These are phyloP conservation scores for Oreotrochilus melanogaster DNA, from an alignment of 2,113 vertebrate genomes.

Conservation along the genomic window DNA sequence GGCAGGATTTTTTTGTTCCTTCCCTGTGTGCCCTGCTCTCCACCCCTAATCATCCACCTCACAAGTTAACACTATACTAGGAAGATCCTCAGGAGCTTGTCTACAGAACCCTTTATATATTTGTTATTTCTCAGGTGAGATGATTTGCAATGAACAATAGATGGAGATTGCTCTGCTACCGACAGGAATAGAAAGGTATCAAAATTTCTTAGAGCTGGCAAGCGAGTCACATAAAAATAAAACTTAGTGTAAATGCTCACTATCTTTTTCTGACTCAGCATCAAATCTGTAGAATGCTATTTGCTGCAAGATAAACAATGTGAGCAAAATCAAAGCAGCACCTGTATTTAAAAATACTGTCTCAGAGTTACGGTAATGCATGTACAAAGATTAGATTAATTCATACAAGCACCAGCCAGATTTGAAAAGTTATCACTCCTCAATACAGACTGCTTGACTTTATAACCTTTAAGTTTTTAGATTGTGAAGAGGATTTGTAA, in stretches of 20 bases:
- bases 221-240: neutral
- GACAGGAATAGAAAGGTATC: neutral
- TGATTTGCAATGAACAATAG: neutral
- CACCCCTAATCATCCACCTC: neutral
- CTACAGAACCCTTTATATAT: neutral
- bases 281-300: neutral
- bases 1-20: neutral
- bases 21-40: accelerated
- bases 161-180: neutral
- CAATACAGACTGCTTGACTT: neutral
- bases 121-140: neutral
- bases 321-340: neutral
- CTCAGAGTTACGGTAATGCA: neutral
- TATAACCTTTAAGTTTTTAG: neutral
- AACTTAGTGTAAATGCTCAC: neutral
- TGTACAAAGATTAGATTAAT: neutral
- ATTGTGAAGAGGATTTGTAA: neutral
- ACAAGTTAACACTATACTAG: neutral
- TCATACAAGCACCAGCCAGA: neutral
- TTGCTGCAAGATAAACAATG: neutral
- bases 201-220: neutral
- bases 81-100: neutral
- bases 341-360: neutral
- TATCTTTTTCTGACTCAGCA: neutral
- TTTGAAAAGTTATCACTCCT: neutral